Evolutionary conservation across 2,113 vertebrate genomes (phyloP).

Genomic region (Nanorana parkeri): DNA sequence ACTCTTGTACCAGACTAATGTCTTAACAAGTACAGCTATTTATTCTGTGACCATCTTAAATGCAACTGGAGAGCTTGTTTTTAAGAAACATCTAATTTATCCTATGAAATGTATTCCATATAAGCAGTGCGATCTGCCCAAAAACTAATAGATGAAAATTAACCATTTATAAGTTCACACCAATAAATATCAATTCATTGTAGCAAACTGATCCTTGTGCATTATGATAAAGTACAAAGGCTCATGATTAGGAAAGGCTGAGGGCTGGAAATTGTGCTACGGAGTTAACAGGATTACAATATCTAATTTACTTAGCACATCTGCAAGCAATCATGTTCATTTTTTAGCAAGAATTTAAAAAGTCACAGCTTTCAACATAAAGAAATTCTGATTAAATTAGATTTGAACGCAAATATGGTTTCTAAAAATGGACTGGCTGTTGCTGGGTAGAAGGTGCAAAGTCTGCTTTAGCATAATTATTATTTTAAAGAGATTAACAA

Average conservation of each 20-base stretch:
- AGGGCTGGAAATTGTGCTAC: slow-evolving; percentile 24
- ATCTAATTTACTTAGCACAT: slow-evolving; percentile 54
- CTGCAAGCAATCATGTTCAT: slow-evolving; percentile 45
- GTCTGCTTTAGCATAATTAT: neutral
- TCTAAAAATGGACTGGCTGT: neutral
- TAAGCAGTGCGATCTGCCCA: too few species aligned
- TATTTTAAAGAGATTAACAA: neutral
- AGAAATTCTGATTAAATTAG: neutral
- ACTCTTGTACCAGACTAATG: too few species aligned
- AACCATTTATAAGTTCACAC: slow-evolving; percentile 59
- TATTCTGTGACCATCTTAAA: too few species aligned
- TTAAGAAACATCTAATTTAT: too few species aligned
- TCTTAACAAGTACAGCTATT: too few species aligned
- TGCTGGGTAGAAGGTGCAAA: neutral
- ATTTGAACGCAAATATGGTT: neutral
- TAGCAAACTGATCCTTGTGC: slow-evolving; percentile 62
- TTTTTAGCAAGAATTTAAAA: slow-evolving; percentile 33
- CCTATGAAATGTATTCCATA: too few species aligned
- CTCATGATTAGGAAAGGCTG: slow-evolving; percentile 53
- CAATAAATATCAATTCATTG: slow-evolving; percentile 59
- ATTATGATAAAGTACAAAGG: slow-evolving; percentile 47
- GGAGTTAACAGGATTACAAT: slow-evolving; percentile 50
- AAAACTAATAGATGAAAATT: slow-evolving; percentile 50
- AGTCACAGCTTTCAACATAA: slow-evolving; percentile 10
- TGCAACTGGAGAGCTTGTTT: too few species aligned